These are phyloP conservation scores for Eulemur albifrons DNA, from an alignment of 2,797 vertebrate genomes.

Conservation along the genomic window DNA sequence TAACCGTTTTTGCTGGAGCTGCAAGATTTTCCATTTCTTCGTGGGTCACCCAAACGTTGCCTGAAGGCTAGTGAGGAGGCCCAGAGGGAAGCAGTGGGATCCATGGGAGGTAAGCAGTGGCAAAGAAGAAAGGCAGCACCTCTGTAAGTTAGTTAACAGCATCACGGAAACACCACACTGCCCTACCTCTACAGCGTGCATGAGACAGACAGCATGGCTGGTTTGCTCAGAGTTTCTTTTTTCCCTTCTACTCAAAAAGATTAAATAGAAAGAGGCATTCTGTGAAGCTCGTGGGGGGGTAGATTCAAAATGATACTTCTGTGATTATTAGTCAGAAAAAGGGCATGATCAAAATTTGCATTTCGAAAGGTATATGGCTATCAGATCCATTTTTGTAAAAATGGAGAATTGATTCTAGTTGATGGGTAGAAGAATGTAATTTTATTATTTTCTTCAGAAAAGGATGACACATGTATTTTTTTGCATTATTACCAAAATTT, in stretches of 20 bases:
- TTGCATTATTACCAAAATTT: background rate
- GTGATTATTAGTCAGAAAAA: background rate
- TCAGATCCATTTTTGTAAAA: background rate
- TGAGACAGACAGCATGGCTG: background rate
- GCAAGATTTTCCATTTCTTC: conserved; percentile 99
- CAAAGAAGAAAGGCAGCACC: conserved; percentile 99
- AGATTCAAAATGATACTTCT: background rate
- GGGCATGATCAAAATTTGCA: background rate
- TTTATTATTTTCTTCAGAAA: background rate
- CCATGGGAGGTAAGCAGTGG: conserved; percentile 94
- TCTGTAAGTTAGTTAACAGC: conserved; percentile 94
- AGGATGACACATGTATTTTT: background rate
- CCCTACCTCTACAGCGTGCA: conserved; percentile 56
- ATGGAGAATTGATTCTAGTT: background rate
- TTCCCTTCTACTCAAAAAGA: background rate
- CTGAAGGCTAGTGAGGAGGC: conserved; percentile 92
- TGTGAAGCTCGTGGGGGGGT: background rate
- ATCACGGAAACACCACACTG: conserved; percentile 88
- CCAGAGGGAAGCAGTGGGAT: conserved; percentile 87
- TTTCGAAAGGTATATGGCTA: background rate
- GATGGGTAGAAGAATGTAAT: background rate
- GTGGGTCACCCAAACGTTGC: conserved; percentile 99
- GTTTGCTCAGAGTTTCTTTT: background rate
- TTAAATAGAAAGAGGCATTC: background rate
- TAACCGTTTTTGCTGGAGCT: conserved; percentile 97